phyloP scores from a whole-genome alignment of 2,888 invertebrate genomes.

The Drosophila histrio region DNA sequence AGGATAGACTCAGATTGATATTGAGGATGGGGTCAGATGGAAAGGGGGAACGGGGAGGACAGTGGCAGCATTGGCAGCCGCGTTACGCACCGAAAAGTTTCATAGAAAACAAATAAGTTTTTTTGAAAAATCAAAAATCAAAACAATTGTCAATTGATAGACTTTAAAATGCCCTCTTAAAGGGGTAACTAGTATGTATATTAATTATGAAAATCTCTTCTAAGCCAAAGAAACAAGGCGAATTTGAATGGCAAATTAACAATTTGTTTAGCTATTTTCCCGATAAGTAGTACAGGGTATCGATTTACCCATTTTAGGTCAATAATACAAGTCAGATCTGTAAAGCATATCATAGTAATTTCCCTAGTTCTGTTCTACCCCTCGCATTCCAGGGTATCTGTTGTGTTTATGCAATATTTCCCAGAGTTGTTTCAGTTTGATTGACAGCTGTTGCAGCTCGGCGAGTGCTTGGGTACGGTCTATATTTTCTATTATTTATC shows the following conservation, averaged over 20 bases:
- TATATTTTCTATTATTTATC: conserved; percentile 55
- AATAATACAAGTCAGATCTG: not conserved
- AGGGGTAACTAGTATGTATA: no score
- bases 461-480: conserved; percentile 41
- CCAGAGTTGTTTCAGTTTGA: conserved; percentile 54
- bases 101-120: conserved; percentile 61
- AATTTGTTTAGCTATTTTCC: no score
- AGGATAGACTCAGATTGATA: conserved; percentile 10
- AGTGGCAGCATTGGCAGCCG: conserved; percentile 39
- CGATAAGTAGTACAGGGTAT: no score
- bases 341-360: not conserved
- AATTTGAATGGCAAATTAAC: no score
- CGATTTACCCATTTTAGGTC: not conserved
- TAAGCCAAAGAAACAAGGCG: no score
- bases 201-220: no score
- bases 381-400: conserved; percentile 33
- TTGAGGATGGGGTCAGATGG: not conserved
- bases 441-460: conserved; percentile 72
- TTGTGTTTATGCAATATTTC: conserved; percentile 4
- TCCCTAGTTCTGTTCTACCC: no score
- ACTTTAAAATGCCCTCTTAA: not conserved
- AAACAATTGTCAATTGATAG: conserved; percentile 2
- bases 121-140: conserved; percentile 26
- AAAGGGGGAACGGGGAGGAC: not conserved
- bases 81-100: conserved; percentile 67